These are phyloP conservation scores for Cataglyphis livida DNA, from an alignment of 2,888 invertebrate species.

Conservation along the genomic window DNA sequence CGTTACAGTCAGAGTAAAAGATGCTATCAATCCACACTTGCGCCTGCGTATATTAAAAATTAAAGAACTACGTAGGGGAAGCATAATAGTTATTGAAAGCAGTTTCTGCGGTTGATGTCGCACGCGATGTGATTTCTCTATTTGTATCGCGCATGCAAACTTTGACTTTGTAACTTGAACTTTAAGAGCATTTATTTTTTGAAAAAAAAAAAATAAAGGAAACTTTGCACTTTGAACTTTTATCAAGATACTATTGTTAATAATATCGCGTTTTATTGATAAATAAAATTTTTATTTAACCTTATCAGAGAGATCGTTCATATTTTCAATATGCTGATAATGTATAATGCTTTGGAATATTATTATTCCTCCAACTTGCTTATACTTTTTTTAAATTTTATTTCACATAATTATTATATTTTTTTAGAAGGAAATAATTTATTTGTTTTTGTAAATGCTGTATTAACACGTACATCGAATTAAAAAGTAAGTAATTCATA, in stretches of 20 bases:
- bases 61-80: neutral
- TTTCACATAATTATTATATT: neutral
- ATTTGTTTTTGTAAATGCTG: neutral
- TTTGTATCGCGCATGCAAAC: neutral
- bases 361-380: neutral
- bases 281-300: neutral
- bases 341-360: neutral
- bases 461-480: conserved; percentile 3
- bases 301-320: neutral
- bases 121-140: conserved; percentile 4
- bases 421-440: neutral
- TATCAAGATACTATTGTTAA: neutral
- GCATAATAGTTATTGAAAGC: neutral
- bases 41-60: conserved; percentile 34
- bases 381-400: neutral
- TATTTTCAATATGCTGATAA: neutral
- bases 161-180: conserved; percentile 30
- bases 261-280: neutral
- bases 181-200: neutral
- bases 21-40: neutral
- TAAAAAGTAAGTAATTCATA: neutral
- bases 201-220: neutral
- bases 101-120: neutral
- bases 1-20: neutral
- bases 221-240: neutral